Conservation (phyloP, 2,797 vertebrate genomes). For the Siniperca obscura region DNA sequence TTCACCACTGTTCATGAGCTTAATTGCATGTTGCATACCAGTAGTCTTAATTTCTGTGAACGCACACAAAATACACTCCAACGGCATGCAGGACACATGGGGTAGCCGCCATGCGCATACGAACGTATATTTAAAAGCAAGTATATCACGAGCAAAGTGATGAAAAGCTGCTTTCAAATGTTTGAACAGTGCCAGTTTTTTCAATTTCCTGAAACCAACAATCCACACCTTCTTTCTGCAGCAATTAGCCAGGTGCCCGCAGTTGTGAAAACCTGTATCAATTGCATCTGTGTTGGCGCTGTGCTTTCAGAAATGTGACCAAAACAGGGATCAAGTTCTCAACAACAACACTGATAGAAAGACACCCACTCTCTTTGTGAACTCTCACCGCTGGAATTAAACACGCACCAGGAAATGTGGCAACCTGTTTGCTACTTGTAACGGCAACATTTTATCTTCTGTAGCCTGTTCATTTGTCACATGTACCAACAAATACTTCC, state of each 20-base stretch:
- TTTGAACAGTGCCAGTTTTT: background rate
- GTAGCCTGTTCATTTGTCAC: background rate
- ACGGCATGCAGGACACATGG: background rate
- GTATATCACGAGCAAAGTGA: background rate
- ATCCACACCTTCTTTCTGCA: slow-evolving; percentile 17
- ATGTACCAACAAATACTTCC: background rate
- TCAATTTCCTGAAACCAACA: background rate
- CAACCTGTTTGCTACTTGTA: background rate
- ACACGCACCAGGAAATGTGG: background rate
- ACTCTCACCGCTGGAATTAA: background rate
- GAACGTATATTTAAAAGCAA: background rate
- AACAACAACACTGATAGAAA: background rate
- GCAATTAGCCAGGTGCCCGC: slow-evolving; percentile 20
- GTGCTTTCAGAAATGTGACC: background rate
- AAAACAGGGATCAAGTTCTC: slow-evolving; percentile 7
- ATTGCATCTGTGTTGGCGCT: slow-evolving; percentile 14
- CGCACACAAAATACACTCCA: no score
- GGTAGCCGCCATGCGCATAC: background rate
- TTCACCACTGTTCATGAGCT: background rate
- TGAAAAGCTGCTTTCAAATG: background rate
- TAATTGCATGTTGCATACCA: background rate
- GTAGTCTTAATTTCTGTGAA: background rate
- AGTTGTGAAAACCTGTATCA: slow-evolving; percentile 13
- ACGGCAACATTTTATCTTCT: background rate
- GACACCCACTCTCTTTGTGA: background rate